These are phyloP conservation scores for Conomelus anceps DNA, from an alignment of 2,888 invertebrate species.

Conservation along the genomic window DNA sequence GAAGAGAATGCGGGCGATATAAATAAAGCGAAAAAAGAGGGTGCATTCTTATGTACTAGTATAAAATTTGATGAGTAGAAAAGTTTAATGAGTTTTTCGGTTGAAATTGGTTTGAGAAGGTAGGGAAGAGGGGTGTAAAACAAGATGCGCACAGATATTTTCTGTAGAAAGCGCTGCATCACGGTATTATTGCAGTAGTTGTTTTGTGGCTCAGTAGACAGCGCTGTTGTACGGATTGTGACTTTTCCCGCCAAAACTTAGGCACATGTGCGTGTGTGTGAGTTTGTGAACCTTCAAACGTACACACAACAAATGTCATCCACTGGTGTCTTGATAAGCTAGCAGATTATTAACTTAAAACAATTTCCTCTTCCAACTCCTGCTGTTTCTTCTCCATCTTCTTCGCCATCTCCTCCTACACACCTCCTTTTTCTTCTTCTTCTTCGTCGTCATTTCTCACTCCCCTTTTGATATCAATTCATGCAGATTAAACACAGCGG, in stretches of 20 bases:
- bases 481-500: conserved; percentile 3
- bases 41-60: neutral
- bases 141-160: neutral
- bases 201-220: neutral
- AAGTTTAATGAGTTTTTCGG: neutral
- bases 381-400: neutral
- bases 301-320: neutral
- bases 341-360: neutral
- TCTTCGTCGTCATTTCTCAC: neutral
- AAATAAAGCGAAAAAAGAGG: neutral
- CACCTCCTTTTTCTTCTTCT: neutral
- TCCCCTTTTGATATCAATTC: neutral
- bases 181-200: neutral
- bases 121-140: neutral
- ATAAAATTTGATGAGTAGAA: neutral
- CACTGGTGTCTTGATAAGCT: conserved; percentile 1
- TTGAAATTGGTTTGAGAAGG: neutral
- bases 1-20: neutral
- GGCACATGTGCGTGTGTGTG: neutral
- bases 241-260: neutral
- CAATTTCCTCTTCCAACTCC: neutral
- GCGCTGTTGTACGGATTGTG: neutral
- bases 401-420: neutral
- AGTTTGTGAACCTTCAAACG: neutral
- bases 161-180: neutral